These are phyloP conservation scores for Frieseomelitta varia DNA, from an alignment of 1,140 invertebrate species.

Conservation along the genomic window DNA sequence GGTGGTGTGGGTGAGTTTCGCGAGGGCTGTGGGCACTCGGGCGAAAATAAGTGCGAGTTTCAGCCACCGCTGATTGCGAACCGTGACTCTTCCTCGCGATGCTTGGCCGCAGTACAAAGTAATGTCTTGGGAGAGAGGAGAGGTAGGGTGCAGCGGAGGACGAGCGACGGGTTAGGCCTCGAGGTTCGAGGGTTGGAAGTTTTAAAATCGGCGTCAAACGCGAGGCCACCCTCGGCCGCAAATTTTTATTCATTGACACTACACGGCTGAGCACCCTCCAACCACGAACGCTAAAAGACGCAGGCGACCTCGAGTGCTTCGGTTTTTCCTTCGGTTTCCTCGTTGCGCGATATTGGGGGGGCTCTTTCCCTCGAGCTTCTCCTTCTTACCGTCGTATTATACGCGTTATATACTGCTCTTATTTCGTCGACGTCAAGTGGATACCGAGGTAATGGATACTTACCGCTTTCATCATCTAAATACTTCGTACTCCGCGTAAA, in stretches of 20 bases:
- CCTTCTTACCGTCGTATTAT: neutral
- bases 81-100: constrained; percentile 68
- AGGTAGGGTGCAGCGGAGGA: constrained; percentile 34
- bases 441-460: neutral
- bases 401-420: constrained; percentile 6
- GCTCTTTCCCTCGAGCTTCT: neutral
- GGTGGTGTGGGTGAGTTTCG: constrained; percentile 2
- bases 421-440: neutral
- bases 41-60: constrained; percentile 80
- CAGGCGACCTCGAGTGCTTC: constrained; percentile 35
- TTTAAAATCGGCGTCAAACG: constrained; percentile 79
- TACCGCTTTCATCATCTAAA: neutral
- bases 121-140: constrained; percentile 60
- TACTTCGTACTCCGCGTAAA: neutral
- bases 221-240: constrained; percentile 72
- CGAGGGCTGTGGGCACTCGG: constrained; percentile 70
- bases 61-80: constrained; percentile 78
- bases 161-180: constrained; percentile 23
- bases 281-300: constrained; percentile 50
- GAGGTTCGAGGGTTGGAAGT: constrained; percentile 53
- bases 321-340: constrained; percentile 38
- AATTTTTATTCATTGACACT: constrained; percentile 83
- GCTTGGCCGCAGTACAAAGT: constrained; percentile 59
- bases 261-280: constrained; percentile 72
- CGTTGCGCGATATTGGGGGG: constrained; percentile 28